Conservation (phyloP, 1,140 invertebrate species). For the Bombus sylvicola region DNA sequence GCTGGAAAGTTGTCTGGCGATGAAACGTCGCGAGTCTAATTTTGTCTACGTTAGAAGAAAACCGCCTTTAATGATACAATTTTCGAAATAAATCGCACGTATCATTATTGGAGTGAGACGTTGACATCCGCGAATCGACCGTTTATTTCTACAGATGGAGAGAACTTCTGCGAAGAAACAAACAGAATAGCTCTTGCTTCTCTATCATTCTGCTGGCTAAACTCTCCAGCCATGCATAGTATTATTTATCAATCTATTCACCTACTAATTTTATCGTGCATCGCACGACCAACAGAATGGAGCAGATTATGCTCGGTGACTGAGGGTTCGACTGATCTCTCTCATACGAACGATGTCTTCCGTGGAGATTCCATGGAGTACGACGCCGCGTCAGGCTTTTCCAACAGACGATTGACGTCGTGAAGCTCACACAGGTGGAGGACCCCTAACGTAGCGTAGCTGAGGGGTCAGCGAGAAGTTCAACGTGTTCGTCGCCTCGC, state of each 20-base stretch:
- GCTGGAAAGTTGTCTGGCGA: neutral
- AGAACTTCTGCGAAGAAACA: neutral
- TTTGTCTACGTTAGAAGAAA: too few species aligned
- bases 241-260: neutral
- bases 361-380: neutral
- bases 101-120: too few species aligned
- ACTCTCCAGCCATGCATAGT: neutral
- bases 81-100: too few species aligned
- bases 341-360: neutral
- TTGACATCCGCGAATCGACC: too few species aligned
- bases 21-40: neutral
- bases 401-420: neutral
- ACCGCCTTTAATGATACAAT: too few species aligned
- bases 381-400: neutral
- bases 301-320: constrained; percentile 11
- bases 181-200: neutral
- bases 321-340: constrained; percentile 27
- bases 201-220: neutral
- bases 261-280: neutral
- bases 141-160: too few species aligned
- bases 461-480: constrained; percentile 92
- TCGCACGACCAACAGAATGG: neutral
- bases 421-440: constrained; percentile 89
- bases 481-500: constrained; percentile 92
- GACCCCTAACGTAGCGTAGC: constrained; percentile 91